Evolutionary conservation across 35 echinoderm and acorn worm genomes (phyloP).

Genomic region (Apostichopus japonicus): DNA sequence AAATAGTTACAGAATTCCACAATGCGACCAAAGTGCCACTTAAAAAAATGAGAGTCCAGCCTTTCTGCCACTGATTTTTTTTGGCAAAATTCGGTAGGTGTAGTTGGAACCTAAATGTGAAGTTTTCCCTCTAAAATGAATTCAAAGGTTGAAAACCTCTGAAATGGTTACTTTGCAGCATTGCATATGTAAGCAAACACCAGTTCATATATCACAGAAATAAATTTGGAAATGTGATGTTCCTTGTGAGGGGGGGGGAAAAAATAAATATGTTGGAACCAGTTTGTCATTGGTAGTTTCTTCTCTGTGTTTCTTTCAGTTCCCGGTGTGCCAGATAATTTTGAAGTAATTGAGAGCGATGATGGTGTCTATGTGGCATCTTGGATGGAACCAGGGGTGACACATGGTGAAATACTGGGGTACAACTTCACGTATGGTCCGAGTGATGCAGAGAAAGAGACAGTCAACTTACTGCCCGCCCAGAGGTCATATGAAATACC

Average conservation of each 20-base stretch:
- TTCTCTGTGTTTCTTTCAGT: conserved; percentile 40
- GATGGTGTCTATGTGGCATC: conserved; percentile 63
- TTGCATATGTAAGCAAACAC: too few species aligned
- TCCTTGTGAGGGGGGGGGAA: not conserved
- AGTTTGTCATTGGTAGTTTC: not conserved
- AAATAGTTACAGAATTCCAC: too few species aligned
- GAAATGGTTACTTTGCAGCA: too few species aligned
- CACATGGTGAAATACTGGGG: conserved; percentile 70
- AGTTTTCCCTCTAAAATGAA: too few species aligned
- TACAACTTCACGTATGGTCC: conserved; percentile 78
- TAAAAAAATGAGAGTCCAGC: too few species aligned
- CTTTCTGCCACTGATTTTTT: too few species aligned
- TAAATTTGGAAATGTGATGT: too few species aligned
- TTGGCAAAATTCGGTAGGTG: too few species aligned
- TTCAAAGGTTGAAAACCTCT: too few species aligned
- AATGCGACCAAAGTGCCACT: too few species aligned
- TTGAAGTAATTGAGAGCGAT: conserved; percentile 26
- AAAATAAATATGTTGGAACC: not conserved
- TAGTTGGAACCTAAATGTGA: too few species aligned
- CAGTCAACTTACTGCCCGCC: conserved; percentile 49
- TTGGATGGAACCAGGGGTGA: conserved; percentile 69
- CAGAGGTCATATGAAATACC: conserved; percentile 48
- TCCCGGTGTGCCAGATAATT: conserved; percentile 69
- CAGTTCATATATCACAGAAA: too few species aligned
- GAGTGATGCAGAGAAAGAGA: conserved; percentile 12